phyloP scores from a whole-genome alignment of 2,797 vertebrate genomes.

The Myotis planiceps region DNA sequence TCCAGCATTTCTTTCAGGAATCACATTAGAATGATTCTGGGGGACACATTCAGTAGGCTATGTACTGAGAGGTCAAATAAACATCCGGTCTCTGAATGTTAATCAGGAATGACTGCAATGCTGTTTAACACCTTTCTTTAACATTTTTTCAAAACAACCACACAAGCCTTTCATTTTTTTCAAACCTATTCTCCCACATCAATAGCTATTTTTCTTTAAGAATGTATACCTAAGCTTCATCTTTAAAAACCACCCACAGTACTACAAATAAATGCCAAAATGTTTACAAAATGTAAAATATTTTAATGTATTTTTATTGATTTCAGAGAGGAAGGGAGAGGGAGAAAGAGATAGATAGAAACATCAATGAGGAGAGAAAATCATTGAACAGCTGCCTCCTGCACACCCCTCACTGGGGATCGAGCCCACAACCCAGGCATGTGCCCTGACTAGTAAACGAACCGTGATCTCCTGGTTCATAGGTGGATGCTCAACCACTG shows the following conservation, averaged over 20 bases:
- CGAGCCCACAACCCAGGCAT: too few relatives aligned
- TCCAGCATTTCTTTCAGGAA: not conserved
- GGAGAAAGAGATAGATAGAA: too few relatives aligned
- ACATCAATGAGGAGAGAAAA: too few relatives aligned
- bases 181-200: not conserved
- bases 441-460: too few relatives aligned
- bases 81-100: not conserved
- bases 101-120: not conserved
- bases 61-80: not conserved
- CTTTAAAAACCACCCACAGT: not conserved
- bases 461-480: too few relatives aligned
- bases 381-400: too few relatives aligned
- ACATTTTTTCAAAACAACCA: conserved; percentile 33
- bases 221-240: not conserved
- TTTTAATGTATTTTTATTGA: too few relatives aligned
- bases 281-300: conserved; percentile 3
- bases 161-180: not conserved
- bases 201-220: conserved; percentile 18
- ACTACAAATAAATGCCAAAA: not conserved
- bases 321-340: too few relatives aligned
- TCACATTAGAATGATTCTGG: not conserved
- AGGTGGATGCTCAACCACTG: too few relatives aligned
- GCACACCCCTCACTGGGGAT: too few relatives aligned
- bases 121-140: not conserved
- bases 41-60: not conserved